These are phyloP conservation scores for Nematopogon swammerdamellus DNA, from an alignment of 2,888 invertebrate genomes.

Conservation along the genomic window DNA sequence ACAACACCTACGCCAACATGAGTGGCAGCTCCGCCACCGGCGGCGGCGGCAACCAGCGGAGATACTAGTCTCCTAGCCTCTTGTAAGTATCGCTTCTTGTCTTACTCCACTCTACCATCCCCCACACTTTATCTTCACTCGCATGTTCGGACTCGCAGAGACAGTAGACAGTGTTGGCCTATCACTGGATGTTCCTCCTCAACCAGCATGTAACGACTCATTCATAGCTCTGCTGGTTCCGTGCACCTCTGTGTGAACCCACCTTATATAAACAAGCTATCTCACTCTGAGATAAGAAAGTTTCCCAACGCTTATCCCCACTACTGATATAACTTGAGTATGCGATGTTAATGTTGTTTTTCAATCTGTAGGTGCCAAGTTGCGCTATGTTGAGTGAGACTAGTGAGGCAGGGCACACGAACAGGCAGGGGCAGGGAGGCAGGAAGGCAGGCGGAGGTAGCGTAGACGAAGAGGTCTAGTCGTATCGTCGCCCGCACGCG, in stretches of 20 bases:
- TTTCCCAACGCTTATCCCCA: no score
- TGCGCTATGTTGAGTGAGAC: constrained; percentile 40
- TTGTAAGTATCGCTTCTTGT: constrained; percentile 29
- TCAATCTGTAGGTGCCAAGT: constrained; percentile 52
- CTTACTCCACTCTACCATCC: not conserved
- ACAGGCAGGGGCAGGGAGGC: constrained; percentile 42
- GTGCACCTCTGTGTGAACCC: no score
- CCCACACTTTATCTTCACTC: no score
- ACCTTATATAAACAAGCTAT: no score
- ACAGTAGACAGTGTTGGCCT: no score
- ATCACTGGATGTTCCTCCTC: no score
- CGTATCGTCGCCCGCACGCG: no score
- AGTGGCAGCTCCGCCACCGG: constrained; percentile 17
- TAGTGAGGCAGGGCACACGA: constrained; percentile 17
- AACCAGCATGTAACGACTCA: no score
- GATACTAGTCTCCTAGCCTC: constrained; percentile 27
- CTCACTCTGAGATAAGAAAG: no score
- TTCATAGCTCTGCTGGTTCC: no score
- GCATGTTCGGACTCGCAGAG: no score
- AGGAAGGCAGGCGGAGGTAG: constrained; percentile 45
- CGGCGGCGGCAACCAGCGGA: constrained; percentile 23
- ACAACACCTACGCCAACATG: constrained; percentile 4
- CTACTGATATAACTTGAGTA: not conserved
- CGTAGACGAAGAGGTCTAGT: constrained; percentile 27
- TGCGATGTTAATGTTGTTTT: constrained; percentile 20